Conservation (phyloP, 2,888 invertebrate genomes). For the Caradrina kadenii region DNA sequence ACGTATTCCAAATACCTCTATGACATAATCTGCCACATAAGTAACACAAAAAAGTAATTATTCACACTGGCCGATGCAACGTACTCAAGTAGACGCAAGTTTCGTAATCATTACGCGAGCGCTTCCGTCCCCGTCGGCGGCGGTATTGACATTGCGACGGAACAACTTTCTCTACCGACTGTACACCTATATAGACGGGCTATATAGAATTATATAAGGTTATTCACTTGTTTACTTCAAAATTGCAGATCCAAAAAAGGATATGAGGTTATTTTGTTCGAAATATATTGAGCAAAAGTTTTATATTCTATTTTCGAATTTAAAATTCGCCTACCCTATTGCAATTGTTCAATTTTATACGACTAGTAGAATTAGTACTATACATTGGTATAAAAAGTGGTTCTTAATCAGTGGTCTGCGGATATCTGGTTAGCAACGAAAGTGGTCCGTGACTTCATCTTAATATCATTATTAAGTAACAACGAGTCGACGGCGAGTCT, state of each 20-base stretch:
- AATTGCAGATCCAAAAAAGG: neutral
- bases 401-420: too few relatives aligned
- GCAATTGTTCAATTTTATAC: too few relatives aligned
- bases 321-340: too few relatives aligned
- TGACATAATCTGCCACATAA: constrained; percentile 13
- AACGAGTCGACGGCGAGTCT: too few relatives aligned
- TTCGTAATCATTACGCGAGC: constrained; percentile 71
- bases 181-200: constrained; percentile 38
- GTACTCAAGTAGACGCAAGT: constrained; percentile 52
- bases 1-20: constrained; percentile 10
- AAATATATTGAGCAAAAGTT: too few relatives aligned
- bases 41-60: constrained; percentile 37
- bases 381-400: too few relatives aligned
- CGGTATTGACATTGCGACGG: constrained; percentile 70
- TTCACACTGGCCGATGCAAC: constrained; percentile 26
- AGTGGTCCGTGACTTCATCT: too few relatives aligned
- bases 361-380: too few relatives aligned
- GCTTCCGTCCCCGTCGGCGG: constrained; percentile 64
- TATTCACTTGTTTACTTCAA: constrained; percentile 31
- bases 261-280: neutral
- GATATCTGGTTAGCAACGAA: too few relatives aligned
- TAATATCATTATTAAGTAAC: too few relatives aligned
- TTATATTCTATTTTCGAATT: too few relatives aligned
- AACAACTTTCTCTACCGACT: constrained; percentile 68
- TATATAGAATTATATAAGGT: constrained; percentile 52